Base-by-base conservation (phyloP, 2,888 invertebrate genomes). In the Catocala fraxini region DNA sequence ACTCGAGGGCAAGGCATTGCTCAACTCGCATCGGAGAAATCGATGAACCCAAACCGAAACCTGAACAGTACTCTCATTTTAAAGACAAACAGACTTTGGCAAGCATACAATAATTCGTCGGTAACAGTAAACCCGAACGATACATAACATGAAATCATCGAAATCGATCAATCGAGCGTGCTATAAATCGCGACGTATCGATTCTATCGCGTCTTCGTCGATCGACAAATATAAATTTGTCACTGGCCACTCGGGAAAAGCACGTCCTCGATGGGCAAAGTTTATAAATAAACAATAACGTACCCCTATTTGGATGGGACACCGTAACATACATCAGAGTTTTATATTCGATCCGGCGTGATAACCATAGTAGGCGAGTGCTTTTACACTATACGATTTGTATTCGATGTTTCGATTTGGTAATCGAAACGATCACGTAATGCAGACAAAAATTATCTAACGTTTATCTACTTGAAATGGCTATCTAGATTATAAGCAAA, bases 151-250 rank as follows among this genome's bases (percentile, higher is more conserved):
- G 83, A 77, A 83, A 88, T 88, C 88, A 89, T 90, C 89, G 83
- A 88, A 90, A 92, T 92, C 91, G 87, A 92, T 92, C 92, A 92
- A 85, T 78, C 80, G 86, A 85, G 85, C 87, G 87, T 87, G 82
- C 84, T 86, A 91, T 93, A 93, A 93, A 93, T 93, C 89, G 88
- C 77, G 79, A 84, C 88, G 81, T 88, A 91, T 92, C 92, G 90
- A 89, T 91, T 89, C 89, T 90, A 93, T 93, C 92, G 88, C 88
- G 88, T 87, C 87, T 82, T 85, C 73, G 82, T 71, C 86, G 84
- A 90, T 91, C 92, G 90, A 91, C 91, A 90, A 92, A 92, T 93
- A 93, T 93, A 94, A 92, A 93, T 94, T 93, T 93, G 93, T 93
- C 93, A 93, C 86, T 83, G 89, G 82, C 80, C 80, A 86, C 82